phyloP scores from a whole-genome alignment of 2,113 vertebrate genomes.

The Riparia riparia region DNA sequence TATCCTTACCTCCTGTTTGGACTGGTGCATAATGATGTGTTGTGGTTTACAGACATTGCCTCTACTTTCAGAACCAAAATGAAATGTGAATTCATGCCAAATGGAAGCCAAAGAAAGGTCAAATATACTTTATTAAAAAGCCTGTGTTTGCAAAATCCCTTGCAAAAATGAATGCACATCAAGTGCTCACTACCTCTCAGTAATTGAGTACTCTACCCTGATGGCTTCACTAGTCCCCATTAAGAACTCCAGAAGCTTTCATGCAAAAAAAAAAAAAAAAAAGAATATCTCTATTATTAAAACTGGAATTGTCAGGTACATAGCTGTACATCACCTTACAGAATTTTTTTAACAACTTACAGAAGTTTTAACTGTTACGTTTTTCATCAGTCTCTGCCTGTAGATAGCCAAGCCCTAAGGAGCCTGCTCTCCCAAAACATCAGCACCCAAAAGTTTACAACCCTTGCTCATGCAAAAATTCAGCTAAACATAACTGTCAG shows the following conservation, averaged over 20 bases:
- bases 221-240: not conserved
- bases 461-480: not conserved
- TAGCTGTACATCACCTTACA: not conserved
- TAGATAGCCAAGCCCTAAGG: not conserved
- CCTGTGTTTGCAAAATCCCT: not conserved
- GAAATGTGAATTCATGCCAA: constrained; percentile 1
- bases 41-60: not conserved
- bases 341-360: not conserved
- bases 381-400: not conserved
- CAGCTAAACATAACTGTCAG: not conserved
- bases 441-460: not conserved
- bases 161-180: not conserved
- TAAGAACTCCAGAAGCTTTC: not conserved
- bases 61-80: constrained; percentile 26
- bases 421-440: not conserved
- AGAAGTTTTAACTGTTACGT: not conserved
- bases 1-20: not conserved
- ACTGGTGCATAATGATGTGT: not conserved
- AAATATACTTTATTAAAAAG: constrained; percentile 8
- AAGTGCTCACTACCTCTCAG: not conserved
- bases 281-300: not conserved
- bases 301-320: not conserved
- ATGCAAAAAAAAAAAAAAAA: not conserved
- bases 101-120: not conserved
- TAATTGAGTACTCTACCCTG: not conserved